These are phyloP conservation scores for Lethrus apterus DNA, from an alignment of 1,140 invertebrate species.

Conservation along the genomic window DNA sequence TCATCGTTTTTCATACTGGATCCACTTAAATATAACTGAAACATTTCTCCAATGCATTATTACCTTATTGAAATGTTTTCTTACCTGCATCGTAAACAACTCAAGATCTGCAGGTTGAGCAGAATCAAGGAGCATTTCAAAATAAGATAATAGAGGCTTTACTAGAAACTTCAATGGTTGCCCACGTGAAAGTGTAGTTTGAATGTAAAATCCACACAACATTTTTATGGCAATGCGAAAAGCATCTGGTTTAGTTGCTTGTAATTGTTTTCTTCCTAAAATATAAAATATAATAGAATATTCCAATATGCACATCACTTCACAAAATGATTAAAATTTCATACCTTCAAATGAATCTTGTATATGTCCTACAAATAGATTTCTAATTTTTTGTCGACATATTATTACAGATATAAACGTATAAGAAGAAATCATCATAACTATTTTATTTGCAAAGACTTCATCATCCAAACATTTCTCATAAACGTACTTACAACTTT, in stretches of 20 bases:
- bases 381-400: conserved; percentile 15
- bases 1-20: conserved; percentile 21
- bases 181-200: conserved; percentile 13
- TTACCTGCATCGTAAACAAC: conserved; percentile 24
- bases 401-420: conserved; percentile 17
- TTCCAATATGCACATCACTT: conserved; percentile 1
- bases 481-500: conserved; percentile 13
- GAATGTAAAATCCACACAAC: conserved; percentile 23
- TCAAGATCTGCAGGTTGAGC: conserved; percentile 19
- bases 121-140: conserved; percentile 22
- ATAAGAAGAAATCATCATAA: conserved; percentile 18
- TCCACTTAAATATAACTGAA: conserved; percentile 34
- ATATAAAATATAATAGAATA: conserved; percentile 12
- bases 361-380: conserved; percentile 19
- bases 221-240: conserved; percentile 26
- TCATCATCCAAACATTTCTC: conserved; percentile 22
- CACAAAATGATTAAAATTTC: background rate
- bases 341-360: conserved; percentile 24
- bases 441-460: conserved; percentile 20
- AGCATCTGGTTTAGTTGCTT: conserved; percentile 11
- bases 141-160: conserved; percentile 16
- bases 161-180: conserved; percentile 18
- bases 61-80: background rate
- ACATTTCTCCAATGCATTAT: conserved; percentile 16
- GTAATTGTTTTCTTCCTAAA: conserved; percentile 11